Evolutionary conservation across 2,797 vertebrate genomes (phyloP).

Genomic region (Cirrhinus molitorella): DNA sequence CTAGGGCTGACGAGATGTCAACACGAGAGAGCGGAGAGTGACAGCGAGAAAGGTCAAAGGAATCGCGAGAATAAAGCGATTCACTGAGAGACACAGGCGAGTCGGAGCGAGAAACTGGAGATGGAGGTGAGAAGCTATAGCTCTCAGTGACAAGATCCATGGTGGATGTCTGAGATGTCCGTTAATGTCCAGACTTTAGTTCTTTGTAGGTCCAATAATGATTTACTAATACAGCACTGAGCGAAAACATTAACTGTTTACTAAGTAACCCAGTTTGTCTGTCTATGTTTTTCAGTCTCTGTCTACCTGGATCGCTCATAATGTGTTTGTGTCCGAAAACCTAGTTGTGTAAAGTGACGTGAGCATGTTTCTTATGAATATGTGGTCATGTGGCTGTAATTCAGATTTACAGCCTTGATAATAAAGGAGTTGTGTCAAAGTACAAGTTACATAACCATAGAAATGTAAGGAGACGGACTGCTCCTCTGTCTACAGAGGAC

Average conservation of each 20-base stretch:
- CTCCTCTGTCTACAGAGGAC: conserved; percentile 16
- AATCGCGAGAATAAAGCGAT: background rate
- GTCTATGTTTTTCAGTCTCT: background rate
- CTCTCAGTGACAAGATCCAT: conserved; percentile 35
- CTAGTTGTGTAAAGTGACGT: conserved; percentile 13
- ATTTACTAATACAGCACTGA: conserved; percentile 7
- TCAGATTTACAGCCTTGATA: conserved; percentile 73
- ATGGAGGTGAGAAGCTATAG: background rate
- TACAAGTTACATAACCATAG: conserved; percentile 63
- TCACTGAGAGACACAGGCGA: conserved; percentile 33
- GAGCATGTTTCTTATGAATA: conserved; percentile 41
- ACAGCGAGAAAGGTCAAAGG: background rate
- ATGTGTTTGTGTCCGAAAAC: background rate
- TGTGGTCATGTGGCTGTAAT: conserved; percentile 63
- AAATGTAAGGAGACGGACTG: conserved; percentile 2
- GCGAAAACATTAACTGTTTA: conserved; percentile 11
- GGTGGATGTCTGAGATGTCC: conserved; percentile 2
- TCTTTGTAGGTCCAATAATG: background rate
- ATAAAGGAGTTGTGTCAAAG: conserved; percentile 70
- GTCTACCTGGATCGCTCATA: background rate
- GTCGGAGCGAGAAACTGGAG: background rate
- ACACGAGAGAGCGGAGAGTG: conserved; percentile 50
- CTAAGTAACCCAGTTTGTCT: background rate
- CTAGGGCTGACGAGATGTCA: conserved; percentile 17
- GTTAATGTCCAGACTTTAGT: conserved; percentile 12